These are phyloP conservation scores for Diarsia mendica DNA, from an alignment of 2,888 invertebrate genomes.

Conservation along the genomic window DNA sequence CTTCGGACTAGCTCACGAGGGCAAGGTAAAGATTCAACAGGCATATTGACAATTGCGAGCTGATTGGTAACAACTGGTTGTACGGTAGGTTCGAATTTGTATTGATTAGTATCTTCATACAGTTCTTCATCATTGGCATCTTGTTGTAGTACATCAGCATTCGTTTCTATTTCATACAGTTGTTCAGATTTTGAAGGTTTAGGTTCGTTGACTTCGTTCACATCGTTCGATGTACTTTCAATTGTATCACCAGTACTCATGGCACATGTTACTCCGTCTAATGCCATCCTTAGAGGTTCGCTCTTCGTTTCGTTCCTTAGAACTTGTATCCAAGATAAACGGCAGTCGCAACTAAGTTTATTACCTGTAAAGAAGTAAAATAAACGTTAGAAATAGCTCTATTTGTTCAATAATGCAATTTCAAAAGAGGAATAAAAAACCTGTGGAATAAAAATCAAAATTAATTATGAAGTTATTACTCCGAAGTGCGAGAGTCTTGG, in stretches of 20 bases:
- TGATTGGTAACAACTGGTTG: conserved; percentile 76
- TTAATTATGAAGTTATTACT: conserved; percentile 52
- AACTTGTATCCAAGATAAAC: conserved; percentile 94
- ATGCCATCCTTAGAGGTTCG: conserved; percentile 91
- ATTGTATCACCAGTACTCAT: conserved; percentile 64
- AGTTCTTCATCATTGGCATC: conserved; percentile 74
- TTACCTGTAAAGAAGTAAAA: conserved; percentile 91
- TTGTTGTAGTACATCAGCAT: conserved; percentile 72
- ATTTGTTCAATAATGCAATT: not conserved
- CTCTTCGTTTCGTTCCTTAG: conserved; percentile 94
- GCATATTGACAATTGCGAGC: conserved; percentile 78
- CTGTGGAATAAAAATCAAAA: conserved; percentile 3
- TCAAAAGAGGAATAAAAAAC: not conserved
- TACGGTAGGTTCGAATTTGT: conserved; percentile 78
- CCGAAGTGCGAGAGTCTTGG: conserved; percentile 27
- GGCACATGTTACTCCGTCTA: conserved; percentile 93
- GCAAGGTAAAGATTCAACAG: conserved; percentile 80
- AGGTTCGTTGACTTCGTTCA: conserved; percentile 48
- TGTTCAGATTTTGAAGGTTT: conserved; percentile 69
- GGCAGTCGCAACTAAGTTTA: conserved; percentile 95
- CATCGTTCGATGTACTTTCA: conserved; percentile 58
- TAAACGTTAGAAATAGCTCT: not conserved
- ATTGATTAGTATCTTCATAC: conserved; percentile 75
- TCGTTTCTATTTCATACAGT: conserved; percentile 73
- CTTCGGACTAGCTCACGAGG: conserved; percentile 77